phyloP scores from a whole-genome alignment of 2,888 invertebrate species.

The Tyria jacobaeae region DNA sequence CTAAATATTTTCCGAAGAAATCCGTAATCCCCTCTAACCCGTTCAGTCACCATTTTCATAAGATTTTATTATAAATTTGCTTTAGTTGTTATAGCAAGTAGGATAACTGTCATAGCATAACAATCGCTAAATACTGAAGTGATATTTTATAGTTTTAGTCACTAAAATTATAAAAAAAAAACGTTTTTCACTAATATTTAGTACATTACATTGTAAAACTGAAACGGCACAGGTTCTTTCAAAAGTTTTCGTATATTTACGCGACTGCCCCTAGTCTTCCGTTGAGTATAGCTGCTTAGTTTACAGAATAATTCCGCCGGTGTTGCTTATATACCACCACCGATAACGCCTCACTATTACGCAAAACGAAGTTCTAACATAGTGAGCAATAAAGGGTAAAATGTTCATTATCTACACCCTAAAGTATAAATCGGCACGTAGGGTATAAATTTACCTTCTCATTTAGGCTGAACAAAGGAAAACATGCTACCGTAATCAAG shows the following conservation, averaged over 20 bases:
- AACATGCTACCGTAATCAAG: constrained; percentile 14
- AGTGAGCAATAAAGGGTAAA: background rate
- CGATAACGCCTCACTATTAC: background rate
- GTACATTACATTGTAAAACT: too few species aligned
- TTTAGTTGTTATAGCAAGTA: too few species aligned
- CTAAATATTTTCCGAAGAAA: too few species aligned
- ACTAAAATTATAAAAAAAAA: too few species aligned
- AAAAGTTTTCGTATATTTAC: background rate
- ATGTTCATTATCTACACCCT: background rate
- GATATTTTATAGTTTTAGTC: too few species aligned
- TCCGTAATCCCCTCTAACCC: too few species aligned
- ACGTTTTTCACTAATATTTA: too few species aligned
- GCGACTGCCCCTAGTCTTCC: background rate
- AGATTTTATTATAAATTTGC: too few species aligned
- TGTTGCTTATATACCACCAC: background rate
- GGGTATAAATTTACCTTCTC: constrained; percentile 12
- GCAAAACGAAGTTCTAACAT: background rate
- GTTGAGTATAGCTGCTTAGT: background rate
- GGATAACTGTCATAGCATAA: too few species aligned
- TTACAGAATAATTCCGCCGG: too few species aligned
- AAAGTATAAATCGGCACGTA: background rate
- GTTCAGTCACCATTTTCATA: too few species aligned
- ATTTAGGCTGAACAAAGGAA: constrained; percentile 19
- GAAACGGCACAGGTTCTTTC: background rate
- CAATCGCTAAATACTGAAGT: too few species aligned